These are phyloP conservation scores for Sarcophilus harrisii DNA, from an alignment of 2,797 vertebrate species.

Conservation along the genomic window DNA sequence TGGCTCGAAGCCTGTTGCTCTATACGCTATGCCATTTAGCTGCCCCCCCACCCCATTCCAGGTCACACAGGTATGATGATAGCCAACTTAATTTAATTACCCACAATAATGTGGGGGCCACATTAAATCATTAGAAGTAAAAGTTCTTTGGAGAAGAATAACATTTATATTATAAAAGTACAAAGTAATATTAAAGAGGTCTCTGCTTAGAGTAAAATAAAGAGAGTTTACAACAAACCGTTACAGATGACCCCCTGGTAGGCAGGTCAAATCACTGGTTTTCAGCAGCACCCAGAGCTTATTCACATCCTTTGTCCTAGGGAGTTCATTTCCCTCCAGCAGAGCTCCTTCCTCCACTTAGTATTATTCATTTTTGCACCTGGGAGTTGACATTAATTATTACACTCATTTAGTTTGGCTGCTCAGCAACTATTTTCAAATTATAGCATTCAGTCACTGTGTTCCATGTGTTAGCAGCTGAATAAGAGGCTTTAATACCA, in stretches of 20 bases:
- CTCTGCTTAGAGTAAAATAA: not conserved
- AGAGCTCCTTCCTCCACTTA: conserved; percentile 46
- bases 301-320: conserved; percentile 64
- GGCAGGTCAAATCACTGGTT: not conserved
- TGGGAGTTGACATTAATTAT: conserved; percentile 72
- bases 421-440: conserved; percentile 66
- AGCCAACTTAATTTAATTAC: not conserved
- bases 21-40: not conserved
- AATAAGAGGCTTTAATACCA: conserved; percentile 14
- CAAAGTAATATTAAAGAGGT: not conserved
- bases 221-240: not conserved
- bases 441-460: conserved; percentile 62
- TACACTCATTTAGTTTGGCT: conserved; percentile 72
- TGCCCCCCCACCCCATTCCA: not conserved
- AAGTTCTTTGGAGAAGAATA: not conserved
- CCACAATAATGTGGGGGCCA: not conserved
- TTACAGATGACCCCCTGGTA: not conserved
- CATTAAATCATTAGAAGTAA: not conserved
- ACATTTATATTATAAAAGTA: not conserved
- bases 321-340: conserved; percentile 63
- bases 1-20: not conserved
- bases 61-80: not conserved
- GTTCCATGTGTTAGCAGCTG: conserved; percentile 63
- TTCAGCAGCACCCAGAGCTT: conserved; percentile 55
- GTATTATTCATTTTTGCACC: conserved; percentile 69